phyloP scores from a whole-genome alignment of 2,797 vertebrate genomes.

The Rhabdomys pumilio region DNA sequence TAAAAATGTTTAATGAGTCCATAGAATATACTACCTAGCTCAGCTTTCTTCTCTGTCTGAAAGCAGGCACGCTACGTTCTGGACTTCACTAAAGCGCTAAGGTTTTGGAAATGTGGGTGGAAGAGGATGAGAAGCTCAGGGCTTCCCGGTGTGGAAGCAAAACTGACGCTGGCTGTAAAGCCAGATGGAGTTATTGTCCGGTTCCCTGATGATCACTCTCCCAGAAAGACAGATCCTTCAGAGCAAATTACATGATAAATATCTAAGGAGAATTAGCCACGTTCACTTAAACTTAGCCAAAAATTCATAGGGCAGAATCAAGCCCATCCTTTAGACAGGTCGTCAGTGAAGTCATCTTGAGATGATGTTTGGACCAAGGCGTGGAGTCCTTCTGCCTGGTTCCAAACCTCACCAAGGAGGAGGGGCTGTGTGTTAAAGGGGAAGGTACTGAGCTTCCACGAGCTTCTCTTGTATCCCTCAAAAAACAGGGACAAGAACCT shows the following conservation, averaged over 20 bases:
- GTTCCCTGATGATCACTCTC: not conserved
- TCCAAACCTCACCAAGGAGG: not conserved
- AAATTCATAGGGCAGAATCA: not conserved
- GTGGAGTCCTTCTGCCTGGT: not conserved
- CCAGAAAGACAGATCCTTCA: not conserved
- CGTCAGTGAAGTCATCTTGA: not conserved
- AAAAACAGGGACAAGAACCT: not conserved
- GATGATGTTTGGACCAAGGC: not conserved
- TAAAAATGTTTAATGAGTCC: conserved; percentile 58
- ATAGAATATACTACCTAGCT: not conserved
- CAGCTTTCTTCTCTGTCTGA: conserved; percentile 17
- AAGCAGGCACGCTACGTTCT: not conserved
- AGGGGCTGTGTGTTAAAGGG: not conserved
- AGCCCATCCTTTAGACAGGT: not conserved
- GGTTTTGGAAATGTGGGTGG: not conserved
- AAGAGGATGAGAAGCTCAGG: not conserved
- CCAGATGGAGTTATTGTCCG: not conserved
- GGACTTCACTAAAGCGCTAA: not conserved
- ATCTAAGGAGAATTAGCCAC: conserved; percentile 22
- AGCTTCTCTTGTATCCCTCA: not conserved
- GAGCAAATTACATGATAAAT: not conserved
- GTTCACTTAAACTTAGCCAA: conserved; percentile 9
- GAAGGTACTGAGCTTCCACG: not conserved
- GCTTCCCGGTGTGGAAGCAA: not conserved
- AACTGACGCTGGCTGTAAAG: not conserved